Conservation (phyloP, 2,113 vertebrate genomes). For the Ceyx cyanopectus region DNA sequence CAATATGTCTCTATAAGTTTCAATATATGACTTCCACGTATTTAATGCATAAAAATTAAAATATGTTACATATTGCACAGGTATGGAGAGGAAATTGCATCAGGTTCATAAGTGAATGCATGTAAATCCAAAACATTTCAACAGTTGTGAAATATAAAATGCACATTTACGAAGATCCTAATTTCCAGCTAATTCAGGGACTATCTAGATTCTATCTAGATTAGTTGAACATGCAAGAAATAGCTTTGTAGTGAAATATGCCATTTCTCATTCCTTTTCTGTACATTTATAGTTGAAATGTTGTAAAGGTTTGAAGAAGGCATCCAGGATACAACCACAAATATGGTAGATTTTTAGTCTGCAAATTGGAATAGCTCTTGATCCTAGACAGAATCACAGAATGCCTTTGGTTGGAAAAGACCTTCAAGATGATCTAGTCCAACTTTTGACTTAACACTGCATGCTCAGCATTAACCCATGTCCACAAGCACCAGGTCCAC, state of each 20-base stretch:
- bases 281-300: not conserved
- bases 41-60: not conserved
- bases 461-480: no score
- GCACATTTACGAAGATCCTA: not conserved
- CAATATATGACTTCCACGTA: not conserved
- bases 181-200: not conserved
- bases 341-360: accelerated
- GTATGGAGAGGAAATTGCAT: not conserved
- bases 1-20: not conserved
- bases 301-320: not conserved
- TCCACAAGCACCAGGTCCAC: no score
- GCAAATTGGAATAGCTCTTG: not conserved
- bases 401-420: no score
- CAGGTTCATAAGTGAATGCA: not conserved
- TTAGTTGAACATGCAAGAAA: not conserved
- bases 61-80: not conserved
- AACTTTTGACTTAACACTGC: no score
- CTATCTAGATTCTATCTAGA: not conserved
- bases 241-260: not conserved
- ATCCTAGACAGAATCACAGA: no score
- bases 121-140: not conserved
- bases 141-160: not conserved
- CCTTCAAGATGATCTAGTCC: no score
- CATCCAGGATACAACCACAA: not conserved
- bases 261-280: not conserved